Evolutionary conservation across 1,140 invertebrate genomes (phyloP), one percentile per base, ranked within the genome.

Genomic region (Drosophila ercepeae): DNA sequence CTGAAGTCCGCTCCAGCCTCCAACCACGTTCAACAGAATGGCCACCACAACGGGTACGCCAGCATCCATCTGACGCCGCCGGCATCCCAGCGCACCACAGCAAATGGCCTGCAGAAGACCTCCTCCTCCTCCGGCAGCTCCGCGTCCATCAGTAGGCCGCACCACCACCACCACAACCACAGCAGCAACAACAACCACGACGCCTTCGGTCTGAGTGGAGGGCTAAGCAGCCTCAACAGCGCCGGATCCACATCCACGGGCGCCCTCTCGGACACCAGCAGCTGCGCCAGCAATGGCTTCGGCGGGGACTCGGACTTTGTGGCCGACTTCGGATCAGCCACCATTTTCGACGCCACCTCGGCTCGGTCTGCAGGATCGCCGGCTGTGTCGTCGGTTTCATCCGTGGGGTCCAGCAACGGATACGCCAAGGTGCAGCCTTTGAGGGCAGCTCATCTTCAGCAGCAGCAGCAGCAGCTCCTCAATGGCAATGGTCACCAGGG

Each of bases 301-400:
- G 92, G 92, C 1, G 75, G 92, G 16, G 93, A 94, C 59, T 65
- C 89, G 7, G 91, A 92, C 55, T 95, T 95, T 73, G 92, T 94
- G n/a, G 94, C 94, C 6, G 94, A 95, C 86, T 95, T 95, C 78
- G 94, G 93, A 59, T 92, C 93, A 57, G 93, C 93, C 4, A 92
- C 92, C 77, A 93, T 93, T 19, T 93, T 93, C 61, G 92, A 92
- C 79, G 91, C 91, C 27, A 89, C 78, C 11, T 89, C 83, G 34
- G 74, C 84, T 5, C 81, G 82, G 25, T 89, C 86, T 8, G 45
- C 75, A 1, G 82, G 78, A n/a, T 86, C 86, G 27, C 78, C 81
- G 34, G 82, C 78, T 4, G 89, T 78, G 6, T 84, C 88, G n/a
- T 82, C 89, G 44, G 65, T 77, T 13, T 78, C 75, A 14, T 86